phyloP scores from a whole-genome alignment of 2,797 vertebrate genomes.

The Nothura maculosa region DNA sequence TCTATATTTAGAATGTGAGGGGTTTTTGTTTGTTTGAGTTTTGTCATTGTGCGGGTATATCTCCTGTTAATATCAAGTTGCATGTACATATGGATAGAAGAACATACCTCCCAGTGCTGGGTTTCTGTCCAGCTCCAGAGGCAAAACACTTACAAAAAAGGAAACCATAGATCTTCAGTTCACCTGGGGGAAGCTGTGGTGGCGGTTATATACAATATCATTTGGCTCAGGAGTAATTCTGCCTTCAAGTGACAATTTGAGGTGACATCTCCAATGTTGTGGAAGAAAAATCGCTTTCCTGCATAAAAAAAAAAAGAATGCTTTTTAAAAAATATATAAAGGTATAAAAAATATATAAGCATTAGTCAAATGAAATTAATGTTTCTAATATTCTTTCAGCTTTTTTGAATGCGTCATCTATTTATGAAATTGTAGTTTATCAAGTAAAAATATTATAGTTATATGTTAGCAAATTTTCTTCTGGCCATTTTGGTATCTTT shows the following conservation, averaged over 20 bases:
- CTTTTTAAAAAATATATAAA: constrained; percentile 30
- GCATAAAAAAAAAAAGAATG: neutral
- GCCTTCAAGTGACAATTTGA: constrained; percentile 25
- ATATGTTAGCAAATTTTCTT: constrained; percentile 80
- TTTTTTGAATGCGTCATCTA: constrained; percentile 61
- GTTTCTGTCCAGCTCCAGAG: neutral
- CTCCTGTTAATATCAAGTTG: constrained; percentile 15
- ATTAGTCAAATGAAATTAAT: constrained; percentile 79
- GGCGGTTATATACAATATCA: neutral
- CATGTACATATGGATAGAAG: constrained; percentile 30
- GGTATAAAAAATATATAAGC: constrained; percentile 70
- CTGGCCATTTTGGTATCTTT: constrained; percentile 74
- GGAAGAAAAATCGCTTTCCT: constrained; percentile 41
- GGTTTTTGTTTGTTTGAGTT: neutral
- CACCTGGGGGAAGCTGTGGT: constrained; percentile 20
- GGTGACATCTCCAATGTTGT: constrained; percentile 39
- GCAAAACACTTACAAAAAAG: neutral
- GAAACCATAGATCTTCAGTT: neutral
- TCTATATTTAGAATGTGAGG: neutral
- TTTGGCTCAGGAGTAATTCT: constrained; percentile 49
- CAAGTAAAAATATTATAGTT: constrained; percentile 71
- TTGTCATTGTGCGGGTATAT: neutral
- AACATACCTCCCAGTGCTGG: neutral
- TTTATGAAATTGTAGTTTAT: constrained; percentile 74
- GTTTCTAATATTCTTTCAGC: constrained; percentile 73